Evolutionary conservation across 2,888 invertebrate species (phyloP).

Genomic region (Ormyrus thymus): DNA sequence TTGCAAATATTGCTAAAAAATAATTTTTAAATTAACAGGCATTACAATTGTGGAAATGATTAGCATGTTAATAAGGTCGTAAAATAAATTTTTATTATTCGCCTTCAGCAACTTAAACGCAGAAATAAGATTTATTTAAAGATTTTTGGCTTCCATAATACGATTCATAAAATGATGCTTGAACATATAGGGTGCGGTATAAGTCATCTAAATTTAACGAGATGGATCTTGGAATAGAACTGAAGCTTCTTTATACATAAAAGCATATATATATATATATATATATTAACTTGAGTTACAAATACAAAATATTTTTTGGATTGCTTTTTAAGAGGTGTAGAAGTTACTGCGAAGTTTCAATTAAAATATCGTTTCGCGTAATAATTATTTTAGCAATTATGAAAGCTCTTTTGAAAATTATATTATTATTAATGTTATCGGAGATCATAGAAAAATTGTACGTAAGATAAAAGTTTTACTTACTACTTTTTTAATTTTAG

Average conservation of each 20-base stretch:
- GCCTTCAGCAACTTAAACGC: neutral
- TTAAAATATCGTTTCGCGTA: too few species aligned
- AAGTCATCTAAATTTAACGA: slow-evolving; percentile 71
- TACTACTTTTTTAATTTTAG: neutral
- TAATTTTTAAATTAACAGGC: neutral
- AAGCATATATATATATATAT: neutral
- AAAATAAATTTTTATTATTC: too few species aligned
- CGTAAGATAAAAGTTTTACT: neutral
- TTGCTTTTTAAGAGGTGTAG: neutral
- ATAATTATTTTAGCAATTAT: too few species aligned
- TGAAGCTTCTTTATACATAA: neutral
- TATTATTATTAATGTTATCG: neutral
- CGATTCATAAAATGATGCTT: slow-evolving; percentile 70
- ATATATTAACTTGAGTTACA: neutral
- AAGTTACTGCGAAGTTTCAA: too few species aligned
- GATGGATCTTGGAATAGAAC: slow-evolving; percentile 39
- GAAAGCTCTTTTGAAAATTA: neutral
- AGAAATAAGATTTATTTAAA: slow-evolving; percentile 27
- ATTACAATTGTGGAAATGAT: neutral
- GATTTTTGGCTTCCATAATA: slow-evolving; percentile 60
- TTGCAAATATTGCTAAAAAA: neutral
- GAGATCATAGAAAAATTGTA: too few species aligned
- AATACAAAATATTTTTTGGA: neutral
- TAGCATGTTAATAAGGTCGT: too few species aligned
- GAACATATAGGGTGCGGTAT: slow-evolving; percentile 74